Percentiles rank a stretch among this genome's conserved stretches.
phyloP scores from a whole-genome alignment of 2,797 vertebrate genomes.

The Oreortyx pictus region DNA sequence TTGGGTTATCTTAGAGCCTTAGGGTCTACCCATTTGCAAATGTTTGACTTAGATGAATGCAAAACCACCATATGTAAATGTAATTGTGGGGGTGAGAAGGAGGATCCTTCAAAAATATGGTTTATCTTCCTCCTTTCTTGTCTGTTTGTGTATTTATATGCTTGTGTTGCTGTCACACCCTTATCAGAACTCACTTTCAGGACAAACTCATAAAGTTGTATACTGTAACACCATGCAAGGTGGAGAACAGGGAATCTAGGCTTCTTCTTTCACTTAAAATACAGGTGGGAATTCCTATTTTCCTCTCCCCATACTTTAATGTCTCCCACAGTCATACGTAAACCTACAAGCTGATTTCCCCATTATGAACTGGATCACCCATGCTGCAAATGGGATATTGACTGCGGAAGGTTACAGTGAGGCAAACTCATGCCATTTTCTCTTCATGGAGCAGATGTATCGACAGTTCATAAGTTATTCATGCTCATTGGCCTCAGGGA shows the following conservation, averaged over 20 bases:
- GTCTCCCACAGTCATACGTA: neutral
- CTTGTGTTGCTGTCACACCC: neutral
- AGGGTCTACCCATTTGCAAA: slow-evolving; percentile 49
- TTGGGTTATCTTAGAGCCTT: slow-evolving; percentile 46
- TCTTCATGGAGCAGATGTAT: slow-evolving; percentile 25
- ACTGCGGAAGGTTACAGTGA: neutral
- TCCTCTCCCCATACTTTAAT: neutral
- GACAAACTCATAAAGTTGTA: neutral
- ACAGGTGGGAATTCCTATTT: neutral
- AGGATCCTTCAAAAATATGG: neutral
- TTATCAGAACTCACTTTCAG: neutral
- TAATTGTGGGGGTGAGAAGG: neutral
- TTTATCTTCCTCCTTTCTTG: slow-evolving; percentile 4
- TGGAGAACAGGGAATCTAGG: neutral
- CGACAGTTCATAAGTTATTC: slow-evolving; percentile 51
- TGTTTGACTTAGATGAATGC: slow-evolving; percentile 52
- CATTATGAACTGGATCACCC: neutral
- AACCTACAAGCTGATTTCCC: neutral
- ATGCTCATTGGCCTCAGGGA: slow-evolving; percentile 41
- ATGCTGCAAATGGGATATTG: neutral
- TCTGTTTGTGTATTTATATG: neutral
- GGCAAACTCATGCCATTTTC: neutral
- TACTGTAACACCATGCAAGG: neutral
- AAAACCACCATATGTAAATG: slow-evolving; percentile 22
- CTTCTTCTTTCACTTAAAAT: neutral